These are phyloP conservation scores for Amphiura filiformis DNA, from an alignment of 35 echinoderm and acorn worm species.

Conservation along the genomic window DNA sequence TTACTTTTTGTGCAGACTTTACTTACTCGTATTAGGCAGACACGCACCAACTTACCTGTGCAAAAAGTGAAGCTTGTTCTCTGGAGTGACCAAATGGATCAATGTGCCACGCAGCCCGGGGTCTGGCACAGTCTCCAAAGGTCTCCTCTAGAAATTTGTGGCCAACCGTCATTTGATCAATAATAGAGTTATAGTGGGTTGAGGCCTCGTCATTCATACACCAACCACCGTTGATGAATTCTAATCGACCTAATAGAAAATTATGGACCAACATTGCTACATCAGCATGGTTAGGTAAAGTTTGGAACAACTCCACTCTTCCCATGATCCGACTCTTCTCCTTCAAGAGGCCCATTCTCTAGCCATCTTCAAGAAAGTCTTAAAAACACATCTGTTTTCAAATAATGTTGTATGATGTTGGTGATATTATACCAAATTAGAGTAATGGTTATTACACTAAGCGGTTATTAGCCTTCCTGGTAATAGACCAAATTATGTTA, in stretches of 20 bases:
- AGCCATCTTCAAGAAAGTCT: too few relatives aligned
- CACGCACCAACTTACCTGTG: slow-evolving; percentile 54
- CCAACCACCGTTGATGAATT: slow-evolving; percentile 99
- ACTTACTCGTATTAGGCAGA: background rate
- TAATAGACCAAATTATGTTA: too few relatives aligned
- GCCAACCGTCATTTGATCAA: slow-evolving; percentile 95
- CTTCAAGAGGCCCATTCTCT: too few relatives aligned
- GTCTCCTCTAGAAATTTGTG: slow-evolving; percentile 82
- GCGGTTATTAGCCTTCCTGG: too few relatives aligned
- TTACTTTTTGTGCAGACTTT: too few relatives aligned
- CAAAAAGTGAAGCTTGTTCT: slow-evolving; percentile 92
- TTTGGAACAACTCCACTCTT: too few relatives aligned
- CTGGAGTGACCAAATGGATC: slow-evolving; percentile 99
- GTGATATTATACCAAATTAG: too few relatives aligned
- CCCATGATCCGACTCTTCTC: too few relatives aligned
- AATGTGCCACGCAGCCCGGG: slow-evolving; percentile 93
- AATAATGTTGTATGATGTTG: too few relatives aligned
- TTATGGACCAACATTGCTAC: background rate
- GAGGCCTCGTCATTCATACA: slow-evolving; percentile 99
- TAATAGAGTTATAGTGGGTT: slow-evolving; percentile 97
- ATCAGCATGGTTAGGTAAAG: too few relatives aligned
- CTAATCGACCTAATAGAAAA: slow-evolving; percentile 71
- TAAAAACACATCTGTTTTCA: too few relatives aligned
- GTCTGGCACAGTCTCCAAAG: slow-evolving; percentile 87
- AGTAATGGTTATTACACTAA: too few relatives aligned